Base-by-base conservation (phyloP, 2,888 invertebrate genomes). In the Sesia bembeciformis region DNA sequence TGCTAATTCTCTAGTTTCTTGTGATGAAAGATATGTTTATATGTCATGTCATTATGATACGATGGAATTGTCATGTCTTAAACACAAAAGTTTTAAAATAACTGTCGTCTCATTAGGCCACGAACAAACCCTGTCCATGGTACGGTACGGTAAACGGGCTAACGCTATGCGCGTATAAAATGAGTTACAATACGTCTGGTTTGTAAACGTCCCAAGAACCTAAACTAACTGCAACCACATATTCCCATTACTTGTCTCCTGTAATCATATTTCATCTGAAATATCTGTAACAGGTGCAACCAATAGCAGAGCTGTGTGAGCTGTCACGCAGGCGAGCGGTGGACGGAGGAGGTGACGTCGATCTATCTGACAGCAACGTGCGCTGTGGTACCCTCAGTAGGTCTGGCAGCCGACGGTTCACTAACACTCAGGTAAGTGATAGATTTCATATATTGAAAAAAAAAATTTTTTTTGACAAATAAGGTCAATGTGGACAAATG, bases 271-370 rank as follows among this genome's bases (percentile, higher is more conserved):
- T 46, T 46, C 23, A 23, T 23, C 23, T 23, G 23, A 23, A 23
- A 23, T 23, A 23, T 23, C 23, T 23, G 23, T 23, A 23, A 72
- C 82, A 96, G 96, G 98, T 98, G 60, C 97, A 98, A 84, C 97
- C 97, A 49, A 96, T 98, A 62, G 95, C 97, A 0, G 98, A 98
- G 84, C 86, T 98, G 67, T 95, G 96, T 66, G 98, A 98, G 84
- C 81, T 98, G 67, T 96, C 96, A 59, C 92, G 96, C 64, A 91
- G 97, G 54, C 94, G 92, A 57, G 88, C 90, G 3, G 86, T 77
- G 0, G 91, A 92, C 64, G 94, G 95, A 68, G 94, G 94, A 1
- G 84, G 74, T 3, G 89, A 88, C 65, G 91, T 94, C 39, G 92
- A 93, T 52, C 87, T 95, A 53, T 93, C 93, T 46, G 93, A 94